Base-by-base conservation (phyloP, 2,113 vertebrate genomes). In the Hemichromis elongatus region DNA sequence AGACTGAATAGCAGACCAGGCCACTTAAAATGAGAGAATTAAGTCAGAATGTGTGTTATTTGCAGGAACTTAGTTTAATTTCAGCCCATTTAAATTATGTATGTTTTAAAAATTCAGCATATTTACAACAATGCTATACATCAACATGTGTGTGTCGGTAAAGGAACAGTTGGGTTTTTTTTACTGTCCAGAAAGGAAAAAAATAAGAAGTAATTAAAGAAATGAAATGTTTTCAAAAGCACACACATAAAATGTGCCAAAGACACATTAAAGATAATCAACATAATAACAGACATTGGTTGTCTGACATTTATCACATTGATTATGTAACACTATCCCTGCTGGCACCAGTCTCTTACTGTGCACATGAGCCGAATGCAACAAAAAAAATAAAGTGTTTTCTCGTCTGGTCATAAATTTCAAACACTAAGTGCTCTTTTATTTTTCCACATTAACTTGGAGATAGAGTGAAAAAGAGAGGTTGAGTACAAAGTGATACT, bases 401-500 rank as follows among this genome's bases (percentile, higher is more conserved):
- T 83, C 55, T 87, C 56, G 19, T 87, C 35, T 83, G 82, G 56
- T 89, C 88, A 81, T 89, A 59, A 81, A 93, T 91, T 92, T 92
- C 50, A 77, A 63, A 47, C 55, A 78, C 77, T 91, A 93, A 93
- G 89, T 90, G 90, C 87, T 55, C 75, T 84, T 90, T 92, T 91
- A 90, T 94, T 93, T 91, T 90, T 89, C 77, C 75, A 89, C 87
- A 92, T 90, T 92, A 92, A 83, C 77, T 91, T 70, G 56, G 75
- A 91, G 86, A 89, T 84, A 84, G 77, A 92, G 86, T 84, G 75
- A 88, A 89, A 92, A 90, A 85, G 86, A 70, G 84, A 92, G 89
- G 82, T 82, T 90, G 80, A 92, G 88, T 82, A 92, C 88, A 92
- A 92, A 94, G 90, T 80, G 92, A 91, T 90, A 77, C 88, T 92